phyloP scores from a whole-genome alignment of 2,888 invertebrate species.

The Dugesia japonica region DNA sequence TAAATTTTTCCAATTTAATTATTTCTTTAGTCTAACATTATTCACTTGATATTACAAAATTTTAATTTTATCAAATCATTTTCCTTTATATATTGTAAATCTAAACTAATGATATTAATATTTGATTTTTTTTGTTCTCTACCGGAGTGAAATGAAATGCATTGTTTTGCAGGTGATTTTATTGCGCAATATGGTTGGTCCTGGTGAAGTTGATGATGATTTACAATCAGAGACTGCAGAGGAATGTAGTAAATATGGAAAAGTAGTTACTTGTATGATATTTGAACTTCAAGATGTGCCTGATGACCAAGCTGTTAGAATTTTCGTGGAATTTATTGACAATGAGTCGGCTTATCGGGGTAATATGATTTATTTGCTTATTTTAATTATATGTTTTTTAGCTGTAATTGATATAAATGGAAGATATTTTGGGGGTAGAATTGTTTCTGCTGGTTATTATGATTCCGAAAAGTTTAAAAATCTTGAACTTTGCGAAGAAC shows the following conservation, averaged over 20 bases:
- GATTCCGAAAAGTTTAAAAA: slow-evolving; percentile 66
- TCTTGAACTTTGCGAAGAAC: slow-evolving; percentile 42
- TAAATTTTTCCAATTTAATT: too few relatives aligned
- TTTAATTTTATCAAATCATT: too few relatives aligned
- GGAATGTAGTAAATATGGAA: slow-evolving; percentile 93
- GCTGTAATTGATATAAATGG: slow-evolving; percentile 91
- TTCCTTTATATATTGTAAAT: too few relatives aligned
- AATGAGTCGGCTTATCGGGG: slow-evolving; percentile 90
- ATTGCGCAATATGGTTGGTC: slow-evolving; percentile 85
- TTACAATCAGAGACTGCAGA: slow-evolving; percentile 93
- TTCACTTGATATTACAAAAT: too few relatives aligned
- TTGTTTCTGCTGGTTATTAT: slow-evolving; percentile 86
- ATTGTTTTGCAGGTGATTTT: slow-evolving; percentile 31
- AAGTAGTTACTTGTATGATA: slow-evolving; percentile 75
- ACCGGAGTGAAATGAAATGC: too few relatives aligned
- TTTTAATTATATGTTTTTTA: too few relatives aligned
- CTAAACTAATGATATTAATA: too few relatives aligned
- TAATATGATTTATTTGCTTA: too few relatives aligned
- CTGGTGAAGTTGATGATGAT: slow-evolving; percentile 91
- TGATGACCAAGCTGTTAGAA: slow-evolving; percentile 81
- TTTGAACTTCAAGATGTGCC: slow-evolving; percentile 63
- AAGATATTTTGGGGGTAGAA: slow-evolving; percentile 85
- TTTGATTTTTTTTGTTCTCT: too few relatives aligned
- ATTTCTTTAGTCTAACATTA: too few relatives aligned
- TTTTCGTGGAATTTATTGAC: slow-evolving; percentile 90